A percentile compares a stretch with the other conserved stretches of the same genome.
Evolutionary conservation across 1,140 invertebrate species (phyloP).

Genomic region (Drosophila ohnishii): DNA sequence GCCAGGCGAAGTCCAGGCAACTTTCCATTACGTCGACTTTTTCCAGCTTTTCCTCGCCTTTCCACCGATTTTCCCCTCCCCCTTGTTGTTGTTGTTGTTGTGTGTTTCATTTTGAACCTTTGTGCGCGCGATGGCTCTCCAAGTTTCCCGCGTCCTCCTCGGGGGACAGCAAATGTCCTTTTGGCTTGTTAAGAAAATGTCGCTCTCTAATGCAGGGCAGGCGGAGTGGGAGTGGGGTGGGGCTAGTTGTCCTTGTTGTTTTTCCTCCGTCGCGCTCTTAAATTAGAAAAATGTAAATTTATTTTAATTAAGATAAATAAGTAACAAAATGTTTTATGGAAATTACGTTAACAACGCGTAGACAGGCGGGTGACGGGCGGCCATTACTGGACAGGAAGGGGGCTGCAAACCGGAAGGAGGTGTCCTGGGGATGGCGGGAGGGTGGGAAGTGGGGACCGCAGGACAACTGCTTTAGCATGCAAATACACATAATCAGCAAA

Average conservation of each 20-base stretch:
- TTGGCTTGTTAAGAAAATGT: conserved; percentile 81
- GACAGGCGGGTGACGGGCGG: conserved; percentile 49
- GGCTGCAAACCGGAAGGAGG: background rate
- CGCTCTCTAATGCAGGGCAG: conserved; percentile 72
- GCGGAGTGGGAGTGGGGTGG: conserved; percentile 27
- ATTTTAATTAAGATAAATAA: conserved; percentile 83
- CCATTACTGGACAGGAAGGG: conserved; percentile 68
- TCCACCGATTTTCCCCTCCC: conserved; percentile 23
- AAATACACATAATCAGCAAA: conserved; percentile 76
- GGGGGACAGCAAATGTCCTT: conserved; percentile 74
- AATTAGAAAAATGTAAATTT: conserved; percentile 83
- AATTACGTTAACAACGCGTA: conserved; percentile 79
- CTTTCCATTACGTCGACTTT: conserved; percentile 76
- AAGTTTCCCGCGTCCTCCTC: conserved; percentile 3
- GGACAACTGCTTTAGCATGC: conserved; percentile 75
- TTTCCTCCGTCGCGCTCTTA: conserved; percentile 70
- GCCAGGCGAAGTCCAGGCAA: conserved; percentile 47
- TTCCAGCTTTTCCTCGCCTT: conserved; percentile 39
- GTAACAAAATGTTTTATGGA: conserved; percentile 83
- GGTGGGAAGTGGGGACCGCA: conserved; percentile 38
- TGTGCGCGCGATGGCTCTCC: conserved; percentile 21
- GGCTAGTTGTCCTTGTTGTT: conserved; percentile 42
- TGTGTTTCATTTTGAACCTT: conserved; percentile 60
- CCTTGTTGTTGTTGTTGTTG: conserved; percentile 27
- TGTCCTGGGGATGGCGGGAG: background rate